phyloP scores from a whole-genome alignment of 2,888 invertebrate genomes.

The Diarsia rubi region DNA sequence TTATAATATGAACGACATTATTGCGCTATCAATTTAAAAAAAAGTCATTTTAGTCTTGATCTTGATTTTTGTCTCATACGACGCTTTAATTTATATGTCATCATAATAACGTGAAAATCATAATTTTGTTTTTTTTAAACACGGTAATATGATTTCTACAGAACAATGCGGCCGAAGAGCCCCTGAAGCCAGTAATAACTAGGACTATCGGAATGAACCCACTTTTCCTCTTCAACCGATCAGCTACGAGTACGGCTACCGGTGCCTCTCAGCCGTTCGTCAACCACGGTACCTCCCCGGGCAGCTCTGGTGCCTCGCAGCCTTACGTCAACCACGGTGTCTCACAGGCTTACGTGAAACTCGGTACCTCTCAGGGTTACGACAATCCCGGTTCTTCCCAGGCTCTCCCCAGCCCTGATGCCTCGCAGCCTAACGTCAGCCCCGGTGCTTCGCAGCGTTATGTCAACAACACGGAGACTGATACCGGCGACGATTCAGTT shows the following conservation, averaged over 20 bases:
- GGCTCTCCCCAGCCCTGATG: not conserved
- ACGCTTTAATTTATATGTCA: not conserved
- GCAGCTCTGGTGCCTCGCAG: not conserved
- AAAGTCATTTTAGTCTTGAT: not conserved
- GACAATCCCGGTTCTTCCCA: not conserved
- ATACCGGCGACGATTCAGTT: slow-evolving; percentile 25
- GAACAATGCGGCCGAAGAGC: slow-evolving; percentile 61
- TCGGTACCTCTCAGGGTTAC: not conserved
- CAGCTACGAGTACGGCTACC: not conserved
- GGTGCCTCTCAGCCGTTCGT: not conserved
- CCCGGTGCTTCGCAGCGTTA: slow-evolving; percentile 1
- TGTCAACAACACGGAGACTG: slow-evolving; percentile 14
- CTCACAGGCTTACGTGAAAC: slow-evolving; percentile 6
- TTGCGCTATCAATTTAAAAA: not conserved
- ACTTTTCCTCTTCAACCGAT: slow-evolving; percentile 15
- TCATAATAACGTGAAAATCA: not conserved
- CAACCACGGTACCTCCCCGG: slow-evolving; percentile 4
- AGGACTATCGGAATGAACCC: slow-evolving; percentile 69
- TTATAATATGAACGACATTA: not conserved
- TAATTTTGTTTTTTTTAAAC: not conserved
- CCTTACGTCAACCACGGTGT: not conserved
- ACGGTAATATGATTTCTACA: slow-evolving; percentile 43
- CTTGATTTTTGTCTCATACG: not conserved
- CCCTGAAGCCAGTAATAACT: slow-evolving; percentile 58
- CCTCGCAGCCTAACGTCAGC: not conserved